A percentile compares a stretch with the other conserved stretches of the same genome.
Evolutionary conservation across 2,888 invertebrate species (phyloP).

Genomic region (Dicyrtomina minuta): DNA sequence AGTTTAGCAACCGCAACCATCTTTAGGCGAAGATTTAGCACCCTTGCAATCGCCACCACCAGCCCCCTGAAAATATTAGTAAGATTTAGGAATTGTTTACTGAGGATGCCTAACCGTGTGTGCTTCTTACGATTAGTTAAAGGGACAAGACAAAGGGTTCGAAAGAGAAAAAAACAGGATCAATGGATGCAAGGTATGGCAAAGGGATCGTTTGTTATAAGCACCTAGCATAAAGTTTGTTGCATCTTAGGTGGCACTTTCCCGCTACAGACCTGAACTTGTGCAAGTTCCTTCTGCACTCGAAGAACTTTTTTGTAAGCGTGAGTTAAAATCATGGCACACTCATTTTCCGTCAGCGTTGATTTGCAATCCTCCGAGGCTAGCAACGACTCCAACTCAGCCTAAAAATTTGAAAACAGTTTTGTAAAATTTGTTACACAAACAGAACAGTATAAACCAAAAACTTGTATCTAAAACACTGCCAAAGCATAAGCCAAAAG

Average conservation of each 20-base stretch:
- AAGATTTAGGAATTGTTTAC: conserved; percentile 13
- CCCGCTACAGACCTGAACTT: conserved; percentile 42
- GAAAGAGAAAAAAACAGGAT: background rate
- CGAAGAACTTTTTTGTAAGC: conserved; percentile 53
- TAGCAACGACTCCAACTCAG: conserved; percentile 49
- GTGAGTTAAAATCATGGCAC: conserved; percentile 49
- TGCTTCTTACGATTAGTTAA: background rate
- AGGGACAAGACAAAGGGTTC: background rate
- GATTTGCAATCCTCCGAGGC: conserved; percentile 41
- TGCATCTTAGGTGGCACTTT: conserved; percentile 42
- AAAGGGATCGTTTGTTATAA: conserved; percentile 11
- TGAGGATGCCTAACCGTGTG: conserved; percentile 8
- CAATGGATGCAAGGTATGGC: conserved; percentile 8
- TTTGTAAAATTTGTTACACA: no score
- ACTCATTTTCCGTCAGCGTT: conserved; percentile 47
- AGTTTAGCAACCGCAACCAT: conserved; percentile 14
- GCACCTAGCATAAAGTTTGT: conserved; percentile 42
- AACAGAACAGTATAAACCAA: conserved; percentile 19
- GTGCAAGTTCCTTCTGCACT: conserved; percentile 50
- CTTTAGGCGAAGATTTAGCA: conserved; percentile 3
- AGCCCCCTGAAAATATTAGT: conserved; percentile 26
- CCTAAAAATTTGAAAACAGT: conserved; percentile 30
- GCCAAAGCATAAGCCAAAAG: background rate
- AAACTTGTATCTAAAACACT: no score
- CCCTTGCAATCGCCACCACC: background rate